Evolutionary conservation across 2,888 invertebrate genomes (phyloP), one percentile per base, ranked within the genome.

Genomic region (Parelbella ahira): DNA sequence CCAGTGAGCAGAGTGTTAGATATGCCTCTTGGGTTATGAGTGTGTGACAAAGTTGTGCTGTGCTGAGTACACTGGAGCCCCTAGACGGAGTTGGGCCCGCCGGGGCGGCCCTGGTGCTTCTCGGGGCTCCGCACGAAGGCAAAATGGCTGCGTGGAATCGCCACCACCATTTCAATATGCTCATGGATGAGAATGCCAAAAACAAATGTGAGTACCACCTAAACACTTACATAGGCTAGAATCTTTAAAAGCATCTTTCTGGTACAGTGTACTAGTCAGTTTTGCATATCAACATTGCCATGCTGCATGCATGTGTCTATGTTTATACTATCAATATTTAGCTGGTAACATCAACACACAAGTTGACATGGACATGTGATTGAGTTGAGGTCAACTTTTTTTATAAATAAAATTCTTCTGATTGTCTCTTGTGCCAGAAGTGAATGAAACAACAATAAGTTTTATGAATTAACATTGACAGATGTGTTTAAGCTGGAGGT

Each of bases 111-210:
- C 84, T 86, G 66, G 88, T 84, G 82, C 86, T 86, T 82, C 88
- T 87, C 77, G 88, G 88, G 88, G 87, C 88, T 87, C 87, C 88
- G 67, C 86, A 86, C 86, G 83, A 84, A 84, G 89, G 89, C 88
- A 89, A 90, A 83, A 91, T 91, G 91, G 91, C 91, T 70, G 88
- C 88, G 88, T 92, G 92, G 92, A 92, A 92, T 77, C 91, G 92
- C 84, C 92, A 92, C 88, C 91, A 92, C 82, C 92, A 92, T 81
- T 89, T 91, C 81, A 86, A 78, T 74, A 90, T 92, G 90, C 90
- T 91, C 70, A 90, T 92, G 91, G 92, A 92, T 59, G 88, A 88
- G 77, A 91, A 91, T 86, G 89, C 89, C 73, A 91, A 91, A 86
- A 89, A 89, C 65, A 92, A 92, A 89, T 84, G 92, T 91, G 77